A percentile compares a stretch with the other conserved stretches of the same genome.
Conservation (phyloP, 2,888 invertebrate genomes). For the Drosophila niveifrons region DNA sequence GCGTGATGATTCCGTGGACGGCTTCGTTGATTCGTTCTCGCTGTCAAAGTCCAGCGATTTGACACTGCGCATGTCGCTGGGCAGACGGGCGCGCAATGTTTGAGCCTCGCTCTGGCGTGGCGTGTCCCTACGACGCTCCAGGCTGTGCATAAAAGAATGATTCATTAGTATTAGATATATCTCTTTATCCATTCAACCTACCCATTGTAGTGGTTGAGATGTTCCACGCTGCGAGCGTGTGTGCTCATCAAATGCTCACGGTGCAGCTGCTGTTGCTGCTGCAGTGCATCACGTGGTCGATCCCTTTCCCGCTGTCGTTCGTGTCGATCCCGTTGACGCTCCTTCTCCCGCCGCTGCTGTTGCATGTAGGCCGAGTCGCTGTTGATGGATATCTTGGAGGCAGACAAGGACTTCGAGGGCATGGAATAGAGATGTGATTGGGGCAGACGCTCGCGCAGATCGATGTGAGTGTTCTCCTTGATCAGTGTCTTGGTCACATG, state of each 20-base stretch:
- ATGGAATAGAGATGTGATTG: constrained; percentile 68
- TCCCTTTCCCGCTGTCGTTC: constrained; percentile 64
- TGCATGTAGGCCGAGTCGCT: constrained; percentile 82
- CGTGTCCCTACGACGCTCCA: constrained; percentile 78
- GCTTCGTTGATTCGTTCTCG: constrained; percentile 87
- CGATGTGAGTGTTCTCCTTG: constrained; percentile 82
- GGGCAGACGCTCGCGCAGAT: constrained; percentile 70
- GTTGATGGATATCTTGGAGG: constrained; percentile 85
- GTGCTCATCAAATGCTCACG: constrained; percentile 75
- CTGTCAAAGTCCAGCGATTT: constrained; percentile 92
- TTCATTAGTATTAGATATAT: not conserved
- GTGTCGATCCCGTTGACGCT: constrained; percentile 78
- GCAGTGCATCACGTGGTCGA: constrained; percentile 61
- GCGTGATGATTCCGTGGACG: constrained; percentile 64
- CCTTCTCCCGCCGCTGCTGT: constrained; percentile 80
- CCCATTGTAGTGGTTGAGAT: constrained; percentile 84
- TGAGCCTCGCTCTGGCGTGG: constrained; percentile 71
- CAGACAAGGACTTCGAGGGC: constrained; percentile 82
- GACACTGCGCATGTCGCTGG: constrained; percentile 87
- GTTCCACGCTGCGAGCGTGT: constrained; percentile 84
- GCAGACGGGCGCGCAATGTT: constrained; percentile 70
- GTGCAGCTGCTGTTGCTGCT: constrained; percentile 70
- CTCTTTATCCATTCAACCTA: constrained; percentile 27
- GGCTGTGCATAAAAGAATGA: constrained; percentile 43
- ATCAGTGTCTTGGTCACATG: constrained; percentile 85